Evolutionary conservation across 2,797 vertebrate species (phyloP).

Genomic region (Gymnopithys bicolor): DNA sequence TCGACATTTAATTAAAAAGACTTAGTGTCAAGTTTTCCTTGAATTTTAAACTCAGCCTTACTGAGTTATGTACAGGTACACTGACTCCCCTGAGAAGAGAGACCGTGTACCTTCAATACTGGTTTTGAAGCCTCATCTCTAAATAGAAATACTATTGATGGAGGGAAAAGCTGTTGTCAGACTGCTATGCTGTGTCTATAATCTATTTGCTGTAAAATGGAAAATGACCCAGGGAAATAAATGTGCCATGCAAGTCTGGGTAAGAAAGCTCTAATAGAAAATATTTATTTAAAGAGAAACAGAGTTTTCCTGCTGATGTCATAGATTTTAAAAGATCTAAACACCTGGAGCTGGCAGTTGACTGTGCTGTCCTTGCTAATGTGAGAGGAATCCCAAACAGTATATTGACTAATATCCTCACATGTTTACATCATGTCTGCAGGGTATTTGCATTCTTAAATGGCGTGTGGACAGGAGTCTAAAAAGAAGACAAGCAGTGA

Average conservation of each 20-base stretch:
- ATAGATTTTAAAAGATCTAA: not conserved
- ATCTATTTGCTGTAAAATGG: conserved; percentile 61
- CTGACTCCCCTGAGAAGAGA: not conserved
- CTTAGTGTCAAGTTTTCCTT: not conserved
- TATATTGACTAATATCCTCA: conserved; percentile 5
- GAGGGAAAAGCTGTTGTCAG: conserved; percentile 34
- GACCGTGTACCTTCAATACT: not conserved
- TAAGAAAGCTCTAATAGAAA: conserved; percentile 28
- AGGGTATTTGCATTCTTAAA: conserved; percentile 31
- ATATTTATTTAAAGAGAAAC: conserved; percentile 10
- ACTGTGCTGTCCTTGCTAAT: not conserved
- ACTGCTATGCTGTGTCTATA: conserved; percentile 26
- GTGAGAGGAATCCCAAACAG: not conserved
- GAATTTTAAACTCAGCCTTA: not conserved
- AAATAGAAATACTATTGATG: conserved; percentile 54
- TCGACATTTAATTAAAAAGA: not conserved
- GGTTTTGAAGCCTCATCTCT: conserved; percentile 36
- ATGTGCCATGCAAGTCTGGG: conserved; percentile 16
- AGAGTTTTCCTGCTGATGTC: not conserved
- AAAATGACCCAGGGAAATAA: conserved; percentile 69
- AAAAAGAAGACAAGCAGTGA: conserved; percentile 24
- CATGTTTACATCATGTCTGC: not conserved
- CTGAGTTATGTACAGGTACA: not conserved
- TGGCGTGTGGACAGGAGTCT: not conserved
- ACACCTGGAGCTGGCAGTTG: not conserved